phyloP scores from a whole-genome alignment of 2,797 vertebrate genomes.

The Melanotaenia pygmaea region DNA sequence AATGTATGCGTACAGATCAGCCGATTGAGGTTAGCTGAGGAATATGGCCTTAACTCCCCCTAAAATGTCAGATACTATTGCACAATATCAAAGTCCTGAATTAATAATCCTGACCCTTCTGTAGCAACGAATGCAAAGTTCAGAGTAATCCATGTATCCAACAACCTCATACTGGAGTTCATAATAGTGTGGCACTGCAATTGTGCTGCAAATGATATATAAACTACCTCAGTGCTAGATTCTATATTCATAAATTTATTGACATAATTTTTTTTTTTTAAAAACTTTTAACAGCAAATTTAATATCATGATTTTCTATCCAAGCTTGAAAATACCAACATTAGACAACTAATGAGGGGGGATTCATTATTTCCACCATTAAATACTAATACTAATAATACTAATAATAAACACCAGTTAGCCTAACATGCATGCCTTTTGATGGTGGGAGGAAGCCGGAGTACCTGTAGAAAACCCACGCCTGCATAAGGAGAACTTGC shows the following conservation, averaged over 20 bases:
- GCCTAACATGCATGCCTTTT: no score
- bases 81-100: slow-evolving; percentile 25
- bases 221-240: not conserved
- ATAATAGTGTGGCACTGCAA: not conserved
- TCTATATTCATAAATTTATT: not conserved
- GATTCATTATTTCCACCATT: no score
- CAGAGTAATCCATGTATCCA: slow-evolving; percentile 10
- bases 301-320: not conserved
- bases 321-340: no score
- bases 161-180: slow-evolving; percentile 16
- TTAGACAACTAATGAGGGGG: not conserved
- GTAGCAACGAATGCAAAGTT: slow-evolving; percentile 11
- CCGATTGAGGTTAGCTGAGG: slow-evolving; percentile 32
- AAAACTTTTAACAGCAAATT: not conserved
- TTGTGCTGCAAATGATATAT: not conserved
- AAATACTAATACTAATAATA: no score
- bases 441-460: no score
- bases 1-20: slow-evolving; percentile 16
- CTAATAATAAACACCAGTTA: no score
- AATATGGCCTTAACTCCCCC: slow-evolving; percentile 38
- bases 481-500: no score
- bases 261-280: no score
- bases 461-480: no score
- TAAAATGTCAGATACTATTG: slow-evolving; percentile 46
- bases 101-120: slow-evolving; percentile 21